Conservation (phyloP, 2,888 invertebrate species). For the Acleris laterana region DNA sequence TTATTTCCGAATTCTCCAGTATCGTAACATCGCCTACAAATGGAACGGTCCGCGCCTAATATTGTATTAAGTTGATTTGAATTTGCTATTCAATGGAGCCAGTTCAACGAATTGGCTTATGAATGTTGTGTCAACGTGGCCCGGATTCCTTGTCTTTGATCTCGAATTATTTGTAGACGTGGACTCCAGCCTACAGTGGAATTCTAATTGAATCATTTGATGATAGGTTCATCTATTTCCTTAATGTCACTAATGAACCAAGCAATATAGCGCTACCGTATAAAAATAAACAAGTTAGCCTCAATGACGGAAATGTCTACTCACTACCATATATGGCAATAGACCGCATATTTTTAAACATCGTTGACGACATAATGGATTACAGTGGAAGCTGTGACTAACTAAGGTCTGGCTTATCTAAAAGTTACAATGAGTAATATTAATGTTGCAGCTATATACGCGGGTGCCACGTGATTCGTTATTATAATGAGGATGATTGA, state of each 20-base stretch:
- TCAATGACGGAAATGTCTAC: conserved; percentile 20
- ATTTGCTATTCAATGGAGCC: conserved; percentile 26
- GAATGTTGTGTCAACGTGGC: conserved; percentile 45
- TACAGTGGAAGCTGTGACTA: conserved; percentile 49
- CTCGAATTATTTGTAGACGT: conserved; percentile 45
- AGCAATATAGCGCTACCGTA: conserved; percentile 6
- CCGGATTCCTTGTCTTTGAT: conserved; percentile 52
- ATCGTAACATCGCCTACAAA: conserved; percentile 40
- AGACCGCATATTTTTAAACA: conserved; percentile 25
- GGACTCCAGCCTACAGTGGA: conserved; percentile 42
- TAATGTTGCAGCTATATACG: conserved; percentile 29
- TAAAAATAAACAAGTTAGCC: conserved; percentile 26
- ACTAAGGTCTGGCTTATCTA: conserved; percentile 58
- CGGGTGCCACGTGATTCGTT: conserved; percentile 28
- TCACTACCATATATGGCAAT: conserved; percentile 22
- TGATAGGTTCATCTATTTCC: conserved; percentile 36
- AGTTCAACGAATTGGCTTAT: conserved; percentile 39
- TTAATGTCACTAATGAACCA: conserved; percentile 30
- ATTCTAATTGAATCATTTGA: conserved; percentile 48
- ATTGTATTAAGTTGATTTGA: conserved; percentile 39
- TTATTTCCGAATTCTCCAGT: conserved; percentile 42
- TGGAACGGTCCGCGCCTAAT: conserved; percentile 37
- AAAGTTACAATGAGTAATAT: conserved; percentile 57
- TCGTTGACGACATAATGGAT: conserved; percentile 46
- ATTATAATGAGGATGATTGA: conserved; percentile 37